Base-by-base conservation (phyloP, 2,113 vertebrate species). In the Campylomormyrus numenius region DNA sequence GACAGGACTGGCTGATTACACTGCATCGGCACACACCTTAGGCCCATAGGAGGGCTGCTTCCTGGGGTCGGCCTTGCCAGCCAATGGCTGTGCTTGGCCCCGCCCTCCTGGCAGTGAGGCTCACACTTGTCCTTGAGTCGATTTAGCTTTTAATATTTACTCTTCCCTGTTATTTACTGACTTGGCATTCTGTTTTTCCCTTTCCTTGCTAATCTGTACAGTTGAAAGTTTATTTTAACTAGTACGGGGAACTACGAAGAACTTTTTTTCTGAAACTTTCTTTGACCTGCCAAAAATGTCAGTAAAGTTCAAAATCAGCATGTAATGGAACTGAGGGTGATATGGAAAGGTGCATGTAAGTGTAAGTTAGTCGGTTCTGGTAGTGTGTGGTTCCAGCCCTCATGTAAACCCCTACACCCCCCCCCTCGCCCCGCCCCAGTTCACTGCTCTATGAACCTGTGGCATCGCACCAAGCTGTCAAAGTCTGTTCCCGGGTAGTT, bases 101-200 rank as follows among this genome's bases (percentile, higher is more conserved):
- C 0, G 4, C 35, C 31, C 74, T 19, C 74, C 74, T 80, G 74
- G 74, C 74, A 19, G 74, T 42, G 74, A 80, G 13, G 70, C 13
- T 1, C 35, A 80, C 74, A 80, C 74, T 80, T 80, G 74, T 80
- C 74, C 74, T 80, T 42, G 74, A 80, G 35, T 80, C 17, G 35
- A 42, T 80, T 80, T 80, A 80, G 35, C 31, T 35, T 80, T 80
- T 80, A 80, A 80, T 80, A 80, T 80, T 80, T 80, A 80, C 74
- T 80, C 13, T 80, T 42, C 13, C 2, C 74, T 19, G 31, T 80
- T 77, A 77, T 77, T 80, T 80, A 42, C 74, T 42, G 35, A 80
- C 35, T 35, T 80, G 35, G 74, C 35, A 19, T 80, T 80, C 17
- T 80, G 13, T 42, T 42, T 80, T 80, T 42, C 35, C 35, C 5